Conservation (phyloP, 1,140 invertebrate genomes). For the Propsilocerus akamusi region DNA sequence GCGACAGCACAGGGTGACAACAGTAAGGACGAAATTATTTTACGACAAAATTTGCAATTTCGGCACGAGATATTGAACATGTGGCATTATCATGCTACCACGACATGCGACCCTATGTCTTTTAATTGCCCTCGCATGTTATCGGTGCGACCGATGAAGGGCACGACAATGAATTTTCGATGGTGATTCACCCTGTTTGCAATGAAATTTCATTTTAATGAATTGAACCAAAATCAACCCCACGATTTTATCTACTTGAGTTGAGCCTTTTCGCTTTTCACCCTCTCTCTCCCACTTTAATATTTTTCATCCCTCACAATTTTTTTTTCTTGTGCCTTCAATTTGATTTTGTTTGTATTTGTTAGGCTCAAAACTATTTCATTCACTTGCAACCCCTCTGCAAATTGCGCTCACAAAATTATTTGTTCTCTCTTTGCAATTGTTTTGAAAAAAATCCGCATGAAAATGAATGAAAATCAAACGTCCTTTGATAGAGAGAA, state of each 20-base stretch:
- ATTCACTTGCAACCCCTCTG: background rate
- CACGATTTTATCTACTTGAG: background rate
- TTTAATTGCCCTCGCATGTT: background rate
- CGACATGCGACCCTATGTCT: background rate
- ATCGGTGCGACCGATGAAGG: background rate
- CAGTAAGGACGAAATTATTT: too few relatives aligned
- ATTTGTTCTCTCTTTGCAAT: too few relatives aligned
- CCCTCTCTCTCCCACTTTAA: too few relatives aligned
- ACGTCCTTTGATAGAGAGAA: too few relatives aligned
- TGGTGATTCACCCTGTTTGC: constrained; percentile 1
- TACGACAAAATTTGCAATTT: too few relatives aligned
- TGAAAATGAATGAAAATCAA: too few relatives aligned
- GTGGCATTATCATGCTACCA: background rate
- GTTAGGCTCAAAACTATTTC: background rate
- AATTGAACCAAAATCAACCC: background rate
- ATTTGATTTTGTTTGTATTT: background rate
- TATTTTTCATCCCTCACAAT: too few relatives aligned
- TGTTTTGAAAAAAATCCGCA: too few relatives aligned
- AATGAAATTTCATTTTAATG: too few relatives aligned
- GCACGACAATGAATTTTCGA: background rate
- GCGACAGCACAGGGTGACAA: too few relatives aligned
- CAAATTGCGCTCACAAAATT: too few relatives aligned
- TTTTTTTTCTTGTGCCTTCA: background rate
- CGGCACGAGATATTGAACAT: background rate
- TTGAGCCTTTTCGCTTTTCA: too few relatives aligned